Percentiles rank a stretch among this genome's conserved stretches.
Evolutionary conservation across 2,113 vertebrate genomes (phyloP).

Genomic region (Microtus montanus): DNA sequence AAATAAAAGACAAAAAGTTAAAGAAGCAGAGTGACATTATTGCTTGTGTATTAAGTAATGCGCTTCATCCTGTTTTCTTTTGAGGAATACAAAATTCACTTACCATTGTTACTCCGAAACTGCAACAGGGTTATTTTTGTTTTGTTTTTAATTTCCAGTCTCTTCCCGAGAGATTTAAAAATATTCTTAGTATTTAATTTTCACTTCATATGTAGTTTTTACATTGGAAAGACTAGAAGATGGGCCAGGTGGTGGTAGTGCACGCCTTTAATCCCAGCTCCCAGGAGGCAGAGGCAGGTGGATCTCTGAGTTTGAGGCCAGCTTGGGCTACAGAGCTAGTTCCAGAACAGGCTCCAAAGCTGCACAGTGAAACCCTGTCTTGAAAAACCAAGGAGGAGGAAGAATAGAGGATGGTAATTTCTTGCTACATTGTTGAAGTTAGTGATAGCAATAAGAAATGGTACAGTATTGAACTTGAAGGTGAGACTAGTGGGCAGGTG

Average conservation of each 20-base stretch:
- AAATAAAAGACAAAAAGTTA: neutral
- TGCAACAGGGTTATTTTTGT: neutral
- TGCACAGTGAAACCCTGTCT: too few species aligned
- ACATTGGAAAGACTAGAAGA: neutral
- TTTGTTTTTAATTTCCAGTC: neutral
- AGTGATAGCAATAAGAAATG: neutral
- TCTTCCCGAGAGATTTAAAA: conserved; percentile 5
- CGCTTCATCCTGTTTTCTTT: neutral
- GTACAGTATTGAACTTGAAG: neutral
- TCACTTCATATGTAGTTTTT: neutral
- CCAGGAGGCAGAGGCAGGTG: too few species aligned
- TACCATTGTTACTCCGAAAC: neutral
- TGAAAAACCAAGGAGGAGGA: too few species aligned
- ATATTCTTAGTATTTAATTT: neutral
- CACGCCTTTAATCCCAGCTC: too few species aligned
- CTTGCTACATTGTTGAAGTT: neutral
- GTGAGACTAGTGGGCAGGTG: neutral
- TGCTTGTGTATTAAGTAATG: neutral
- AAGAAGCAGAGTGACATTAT: neutral
- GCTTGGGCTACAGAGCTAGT: too few species aligned
- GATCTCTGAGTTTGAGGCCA: too few species aligned
- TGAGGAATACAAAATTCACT: neutral
- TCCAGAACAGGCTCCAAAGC: too few species aligned
- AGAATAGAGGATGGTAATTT: neutral
- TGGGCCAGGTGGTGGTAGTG: too few species aligned